Evolutionary conservation across 2,797 vertebrate species (phyloP).

Genomic region (Enteromius trimaculatus): DNA sequence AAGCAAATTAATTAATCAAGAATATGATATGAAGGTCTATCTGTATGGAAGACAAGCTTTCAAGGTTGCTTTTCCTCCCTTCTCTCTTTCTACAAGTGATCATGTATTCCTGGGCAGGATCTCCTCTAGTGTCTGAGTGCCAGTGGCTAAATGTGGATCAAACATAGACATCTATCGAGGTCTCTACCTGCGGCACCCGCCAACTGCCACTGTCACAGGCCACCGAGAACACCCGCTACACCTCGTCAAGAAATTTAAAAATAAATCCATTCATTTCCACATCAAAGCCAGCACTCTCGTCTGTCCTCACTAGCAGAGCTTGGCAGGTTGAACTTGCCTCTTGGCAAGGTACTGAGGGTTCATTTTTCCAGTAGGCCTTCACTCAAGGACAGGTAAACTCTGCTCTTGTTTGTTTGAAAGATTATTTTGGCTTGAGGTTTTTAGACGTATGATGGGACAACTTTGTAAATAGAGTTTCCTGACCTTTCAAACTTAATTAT

Average conservation of each 20-base stretch:
- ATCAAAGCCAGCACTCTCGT: conserved; percentile 79
- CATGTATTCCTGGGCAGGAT: conserved; percentile 65
- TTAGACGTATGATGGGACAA: conserved; percentile 37
- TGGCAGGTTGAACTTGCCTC: conserved; percentile 80
- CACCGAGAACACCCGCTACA: conserved; percentile 78
- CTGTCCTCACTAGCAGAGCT: conserved; percentile 67
- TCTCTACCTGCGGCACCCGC: conserved; percentile 78
- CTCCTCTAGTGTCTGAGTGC: conserved; percentile 71
- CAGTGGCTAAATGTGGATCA: conserved; percentile 84
- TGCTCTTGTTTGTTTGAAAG: conserved; percentile 61
- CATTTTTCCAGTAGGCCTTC: conserved; percentile 58
- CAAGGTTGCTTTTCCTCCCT: conserved; percentile 53
- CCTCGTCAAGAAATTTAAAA: conserved; percentile 77
- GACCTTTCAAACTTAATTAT: conserved; percentile 49
- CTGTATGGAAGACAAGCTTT: conserved; percentile 33
- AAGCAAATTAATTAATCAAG: background rate
- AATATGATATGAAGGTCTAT: conserved; percentile 22
- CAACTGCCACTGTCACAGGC: conserved; percentile 74
- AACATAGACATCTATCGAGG: conserved; percentile 82
- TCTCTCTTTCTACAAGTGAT: conserved; percentile 60
- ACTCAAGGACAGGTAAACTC: conserved; percentile 56
- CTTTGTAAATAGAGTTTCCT: conserved; percentile 42
- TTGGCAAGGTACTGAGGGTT: conserved; percentile 64
- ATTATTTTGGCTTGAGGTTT: conserved; percentile 55
- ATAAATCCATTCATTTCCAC: conserved; percentile 82